Conservation (phyloP, 2,888 invertebrate species). For the Cenopis cana region DNA sequence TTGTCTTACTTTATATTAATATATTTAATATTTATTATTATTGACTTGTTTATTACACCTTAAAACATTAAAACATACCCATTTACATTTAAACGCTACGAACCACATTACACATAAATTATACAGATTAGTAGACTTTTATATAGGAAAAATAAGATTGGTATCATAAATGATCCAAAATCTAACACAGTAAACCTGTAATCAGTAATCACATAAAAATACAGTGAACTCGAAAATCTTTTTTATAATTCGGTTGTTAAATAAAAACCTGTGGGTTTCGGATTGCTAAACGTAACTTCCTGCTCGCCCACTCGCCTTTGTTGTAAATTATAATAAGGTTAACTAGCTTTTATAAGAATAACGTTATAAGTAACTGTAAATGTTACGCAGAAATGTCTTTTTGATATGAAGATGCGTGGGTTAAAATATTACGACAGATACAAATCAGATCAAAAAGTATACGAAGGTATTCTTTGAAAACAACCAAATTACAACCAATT, state of each 20-base stretch:
- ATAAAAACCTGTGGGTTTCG: slow-evolving; percentile 3
- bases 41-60: too few species aligned
- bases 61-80: too few species aligned
- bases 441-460: slow-evolving; percentile 29
- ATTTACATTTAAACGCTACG: too few species aligned
- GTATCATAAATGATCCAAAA: too few species aligned
- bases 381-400: not conserved
- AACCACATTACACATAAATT: too few species aligned
- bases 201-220: not conserved
- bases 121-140: too few species aligned
- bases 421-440: slow-evolving; percentile 28
- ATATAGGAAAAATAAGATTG: too few species aligned
- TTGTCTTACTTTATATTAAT: too few species aligned
- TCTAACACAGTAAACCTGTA: too few species aligned
- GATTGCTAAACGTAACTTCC: slow-evolving; percentile 27
- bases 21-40: too few species aligned
- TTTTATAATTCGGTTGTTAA: not conserved
- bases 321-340: slow-evolving; percentile 26
- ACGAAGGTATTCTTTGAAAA: slow-evolving; percentile 2
- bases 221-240: not conserved
- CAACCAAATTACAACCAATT: not conserved
- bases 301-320: slow-evolving; percentile 25
- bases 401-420: not conserved
- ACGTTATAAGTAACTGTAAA: not conserved
- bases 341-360: not conserved